A percentile compares a stretch with the other conserved stretches of the same genome.
Evolutionary conservation across 2,797 vertebrate genomes (phyloP).

Genomic region (Crocodylus rhombifer): DNA sequence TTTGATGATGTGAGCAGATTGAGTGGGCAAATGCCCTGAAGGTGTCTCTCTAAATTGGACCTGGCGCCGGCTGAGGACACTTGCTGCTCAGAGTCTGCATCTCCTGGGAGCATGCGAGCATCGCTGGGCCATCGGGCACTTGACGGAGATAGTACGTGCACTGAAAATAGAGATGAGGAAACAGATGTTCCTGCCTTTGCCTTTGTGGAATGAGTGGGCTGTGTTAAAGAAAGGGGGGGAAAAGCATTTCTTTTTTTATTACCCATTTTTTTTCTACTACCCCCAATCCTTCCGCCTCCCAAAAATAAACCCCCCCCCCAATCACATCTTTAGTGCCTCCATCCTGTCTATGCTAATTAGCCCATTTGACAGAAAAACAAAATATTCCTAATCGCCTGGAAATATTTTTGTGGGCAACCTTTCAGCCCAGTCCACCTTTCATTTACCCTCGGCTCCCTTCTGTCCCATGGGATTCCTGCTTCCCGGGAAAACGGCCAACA

Average conservation of each 20-base stretch:
- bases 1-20: not conserved
- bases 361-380: not conserved
- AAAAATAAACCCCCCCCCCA: not conserved
- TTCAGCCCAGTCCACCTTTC: not conserved
- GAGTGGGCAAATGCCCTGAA: not conserved
- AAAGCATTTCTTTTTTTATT: not conserved
- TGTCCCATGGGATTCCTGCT: not conserved
- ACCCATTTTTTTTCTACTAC: not conserved
- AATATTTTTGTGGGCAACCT: not conserved
- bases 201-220: not conserved
- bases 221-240: not conserved
- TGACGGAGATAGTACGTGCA: not conserved
- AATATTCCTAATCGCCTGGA: not conserved
- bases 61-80: not conserved
- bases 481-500: fast-evolving
- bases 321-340: not conserved
- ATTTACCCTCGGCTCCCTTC: not conserved
- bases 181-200: not conserved
- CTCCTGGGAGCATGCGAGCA: not conserved
- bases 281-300: not conserved
- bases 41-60: not conserved
- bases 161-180: not conserved
- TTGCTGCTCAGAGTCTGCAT: not conserved
- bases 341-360: not conserved
- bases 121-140: not conserved